phyloP scores from a whole-genome alignment of 2,888 invertebrate species.

The Drosophila eohydei region DNA sequence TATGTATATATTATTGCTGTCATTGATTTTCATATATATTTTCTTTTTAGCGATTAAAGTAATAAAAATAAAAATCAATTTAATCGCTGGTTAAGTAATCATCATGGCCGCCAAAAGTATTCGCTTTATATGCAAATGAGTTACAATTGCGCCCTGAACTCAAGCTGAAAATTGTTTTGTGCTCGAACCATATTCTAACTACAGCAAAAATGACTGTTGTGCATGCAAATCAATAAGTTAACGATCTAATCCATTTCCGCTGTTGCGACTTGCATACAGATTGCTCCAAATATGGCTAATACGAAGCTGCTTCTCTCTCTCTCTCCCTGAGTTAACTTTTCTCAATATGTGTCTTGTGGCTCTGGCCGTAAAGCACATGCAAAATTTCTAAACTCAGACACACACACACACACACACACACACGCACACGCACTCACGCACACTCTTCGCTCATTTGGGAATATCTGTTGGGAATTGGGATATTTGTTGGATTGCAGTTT shows the following conservation, averaged over 20 bases:
- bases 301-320: slow-evolving; percentile 5
- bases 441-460: slow-evolving; percentile 30
- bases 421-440: not conserved
- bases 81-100: slow-evolving; percentile 5
- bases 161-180: slow-evolving; percentile 19
- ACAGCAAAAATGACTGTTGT: slow-evolving; percentile 33
- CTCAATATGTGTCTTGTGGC: slow-evolving; percentile 19
- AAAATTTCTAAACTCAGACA: slow-evolving; percentile 11
- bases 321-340: slow-evolving; percentile 10
- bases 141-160: not conserved
- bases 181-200: slow-evolving; percentile 21
- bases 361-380: slow-evolving; percentile 15
- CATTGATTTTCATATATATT: not conserved
- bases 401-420: not conserved
- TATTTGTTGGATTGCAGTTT: slow-evolving; percentile 45
- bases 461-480: slow-evolving; percentile 24
- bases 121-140: slow-evolving; percentile 6
- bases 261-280: slow-evolving; percentile 59
- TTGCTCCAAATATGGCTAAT: slow-evolving; percentile 49
- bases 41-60: not conserved
- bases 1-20: not conserved
- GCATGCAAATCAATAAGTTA: slow-evolving; percentile 62
- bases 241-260: slow-evolving; percentile 63
- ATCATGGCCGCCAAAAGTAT: not conserved
- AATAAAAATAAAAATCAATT: not conserved